Evolutionary conservation across 2,888 invertebrate genomes (phyloP).

Genomic region (Eupithecia inturbata): DNA sequence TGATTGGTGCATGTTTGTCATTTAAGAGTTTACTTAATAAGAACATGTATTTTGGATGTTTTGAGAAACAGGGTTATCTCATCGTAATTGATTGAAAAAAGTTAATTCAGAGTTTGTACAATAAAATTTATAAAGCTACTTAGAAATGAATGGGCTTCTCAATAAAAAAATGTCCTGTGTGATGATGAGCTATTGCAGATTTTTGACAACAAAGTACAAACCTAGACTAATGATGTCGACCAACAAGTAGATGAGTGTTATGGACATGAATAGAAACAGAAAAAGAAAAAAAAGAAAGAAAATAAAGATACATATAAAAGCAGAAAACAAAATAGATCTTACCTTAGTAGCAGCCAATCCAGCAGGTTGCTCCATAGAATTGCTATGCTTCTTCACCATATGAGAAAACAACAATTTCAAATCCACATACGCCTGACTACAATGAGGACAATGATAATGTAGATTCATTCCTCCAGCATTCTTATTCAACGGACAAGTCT

Average conservation of each 20-base stretch:
- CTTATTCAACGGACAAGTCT: conserved; percentile 77
- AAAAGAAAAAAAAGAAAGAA: too few relatives aligned
- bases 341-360: conserved; percentile 82
- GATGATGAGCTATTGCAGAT: background rate
- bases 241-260: background rate
- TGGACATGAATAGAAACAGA: too few relatives aligned
- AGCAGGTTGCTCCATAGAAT: conserved; percentile 70
- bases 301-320: too few relatives aligned
- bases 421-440: conserved; percentile 78
- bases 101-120: too few relatives aligned
- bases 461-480: conserved; percentile 78
- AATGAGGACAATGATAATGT: conserved; percentile 79
- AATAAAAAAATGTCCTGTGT: background rate
- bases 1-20: conserved; percentile 26
- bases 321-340: conserved; percentile 36
- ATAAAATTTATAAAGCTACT: too few relatives aligned
- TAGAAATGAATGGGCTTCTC: too few relatives aligned
- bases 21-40: conserved; percentile 13
- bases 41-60: conserved; percentile 29
- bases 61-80: conserved; percentile 15
- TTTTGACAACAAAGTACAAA: background rate
- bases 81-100: background rate
- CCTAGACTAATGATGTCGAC: background rate
- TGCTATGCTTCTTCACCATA: conserved; percentile 80
- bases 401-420: conserved; percentile 77